phyloP scores from a whole-genome alignment of 2,888 invertebrate genomes.

The Mesorhabditis sp. region DNA sequence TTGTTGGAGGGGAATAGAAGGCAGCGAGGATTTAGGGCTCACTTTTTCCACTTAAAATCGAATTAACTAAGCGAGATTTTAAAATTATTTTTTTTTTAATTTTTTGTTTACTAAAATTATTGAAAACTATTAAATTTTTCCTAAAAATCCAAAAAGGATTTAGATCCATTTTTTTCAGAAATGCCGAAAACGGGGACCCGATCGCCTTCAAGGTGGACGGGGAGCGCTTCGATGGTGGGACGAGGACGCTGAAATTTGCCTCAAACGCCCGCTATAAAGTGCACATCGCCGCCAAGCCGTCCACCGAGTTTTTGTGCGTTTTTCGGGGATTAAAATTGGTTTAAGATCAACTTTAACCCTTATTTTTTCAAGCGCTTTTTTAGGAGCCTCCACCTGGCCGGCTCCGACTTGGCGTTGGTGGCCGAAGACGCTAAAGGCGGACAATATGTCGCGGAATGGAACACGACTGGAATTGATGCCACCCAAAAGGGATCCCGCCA shows the following conservation, averaged over 20 bases:
- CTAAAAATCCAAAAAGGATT: background rate
- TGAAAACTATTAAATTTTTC: background rate
- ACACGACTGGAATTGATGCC: slow-evolving; percentile 41
- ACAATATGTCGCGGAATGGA: slow-evolving; percentile 39
- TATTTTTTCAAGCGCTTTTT: background rate
- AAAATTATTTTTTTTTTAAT: background rate
- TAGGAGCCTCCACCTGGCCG: background rate
- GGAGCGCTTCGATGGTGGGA: slow-evolving; percentile 47
- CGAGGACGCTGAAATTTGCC: slow-evolving; percentile 47
- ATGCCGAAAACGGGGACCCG: slow-evolving; percentile 39
- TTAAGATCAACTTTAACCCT: background rate
- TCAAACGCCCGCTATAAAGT: slow-evolving; percentile 47
- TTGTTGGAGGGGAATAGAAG: no score
- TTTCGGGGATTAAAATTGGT: slow-evolving; percentile 7
- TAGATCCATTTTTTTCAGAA: slow-evolving; percentile 28
- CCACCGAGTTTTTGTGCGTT: slow-evolving; percentile 45
- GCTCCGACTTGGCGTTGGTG: background rate
- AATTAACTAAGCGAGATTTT: background rate
- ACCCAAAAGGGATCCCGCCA: slow-evolving; percentile 28
- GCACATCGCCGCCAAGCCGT: slow-evolving; percentile 39
- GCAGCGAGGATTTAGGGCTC: no score
- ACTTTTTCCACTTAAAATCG: background rate
- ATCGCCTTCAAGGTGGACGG: slow-evolving; percentile 55
- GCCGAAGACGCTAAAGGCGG: slow-evolving; percentile 14
- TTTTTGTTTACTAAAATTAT: background rate